Percentiles rank a stretch among this genome's conserved stretches.
Conservation (phyloP, 1,140 invertebrate genomes). For the Semibalanus balanoides region DNA sequence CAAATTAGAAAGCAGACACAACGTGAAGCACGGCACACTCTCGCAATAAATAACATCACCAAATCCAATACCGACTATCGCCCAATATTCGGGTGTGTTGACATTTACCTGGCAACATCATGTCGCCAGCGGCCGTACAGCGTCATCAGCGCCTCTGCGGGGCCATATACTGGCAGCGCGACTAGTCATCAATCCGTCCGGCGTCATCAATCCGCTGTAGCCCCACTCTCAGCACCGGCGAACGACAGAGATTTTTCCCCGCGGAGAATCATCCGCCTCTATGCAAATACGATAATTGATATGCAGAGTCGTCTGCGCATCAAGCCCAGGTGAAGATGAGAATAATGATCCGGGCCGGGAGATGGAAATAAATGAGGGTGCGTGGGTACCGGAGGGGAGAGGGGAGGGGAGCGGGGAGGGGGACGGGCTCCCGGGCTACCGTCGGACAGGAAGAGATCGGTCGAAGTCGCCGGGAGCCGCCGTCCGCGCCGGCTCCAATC, state of each 20-base stretch:
- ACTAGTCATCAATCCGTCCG: too few species aligned
- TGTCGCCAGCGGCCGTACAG: too few species aligned
- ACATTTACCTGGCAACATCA: too few species aligned
- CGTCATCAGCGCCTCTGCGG: too few species aligned
- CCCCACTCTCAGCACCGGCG: neutral
- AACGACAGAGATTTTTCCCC: neutral
- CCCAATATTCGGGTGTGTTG: too few species aligned
- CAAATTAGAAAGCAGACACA: too few species aligned
- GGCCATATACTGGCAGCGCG: neutral
- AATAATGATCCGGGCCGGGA: neutral
- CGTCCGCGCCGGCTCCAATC: neutral
- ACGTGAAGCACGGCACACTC: too few species aligned
- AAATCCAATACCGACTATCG: too few species aligned
- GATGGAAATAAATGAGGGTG: neutral
- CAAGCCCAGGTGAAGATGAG: neutral
- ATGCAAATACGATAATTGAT: neutral
- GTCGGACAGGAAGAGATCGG: neutral
- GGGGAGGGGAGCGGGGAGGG: neutral
- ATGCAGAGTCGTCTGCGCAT: neutral
- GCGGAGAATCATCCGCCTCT: neutral
- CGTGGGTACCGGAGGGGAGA: too few species aligned
- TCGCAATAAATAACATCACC: too few species aligned
- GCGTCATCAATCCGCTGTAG: neutral
- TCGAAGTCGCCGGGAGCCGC: neutral
- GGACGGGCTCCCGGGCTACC: neutral